These are phyloP conservation scores for Echiichthys vipera DNA, from an alignment of 2,797 vertebrate genomes.

Conservation along the genomic window DNA sequence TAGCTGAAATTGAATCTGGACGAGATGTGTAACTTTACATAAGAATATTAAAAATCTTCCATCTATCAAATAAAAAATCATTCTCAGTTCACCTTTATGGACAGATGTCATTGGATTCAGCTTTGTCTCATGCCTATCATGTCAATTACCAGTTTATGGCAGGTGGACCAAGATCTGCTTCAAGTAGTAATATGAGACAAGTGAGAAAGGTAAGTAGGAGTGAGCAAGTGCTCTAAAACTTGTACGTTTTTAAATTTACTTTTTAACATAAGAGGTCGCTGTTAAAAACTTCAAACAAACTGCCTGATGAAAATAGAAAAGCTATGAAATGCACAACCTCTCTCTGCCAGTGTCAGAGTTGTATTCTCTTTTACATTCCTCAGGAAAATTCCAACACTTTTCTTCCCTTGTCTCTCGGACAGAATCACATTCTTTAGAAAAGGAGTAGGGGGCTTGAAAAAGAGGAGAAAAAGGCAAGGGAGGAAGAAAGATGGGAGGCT, in stretches of 20 bases:
- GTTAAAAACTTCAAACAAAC: neutral
- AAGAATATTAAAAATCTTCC: slow-evolving; percentile 61
- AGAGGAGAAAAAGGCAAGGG: slow-evolving; percentile 73
- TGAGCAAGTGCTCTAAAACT: slow-evolving; percentile 1
- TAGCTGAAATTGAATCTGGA: slow-evolving; percentile 77
- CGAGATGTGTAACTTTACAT: slow-evolving; percentile 66
- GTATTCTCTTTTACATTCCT: slow-evolving; percentile 63
- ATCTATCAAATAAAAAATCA: slow-evolving; percentile 72
- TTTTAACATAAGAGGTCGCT: neutral
- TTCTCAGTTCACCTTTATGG: slow-evolving; percentile 66
- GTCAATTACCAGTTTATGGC: slow-evolving; percentile 56
- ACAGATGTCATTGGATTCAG: slow-evolving; percentile 63
- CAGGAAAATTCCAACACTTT: slow-evolving; percentile 73
- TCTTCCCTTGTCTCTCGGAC: slow-evolving; percentile 74
- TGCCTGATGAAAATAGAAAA: slow-evolving; percentile 18
- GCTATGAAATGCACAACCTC: slow-evolving; percentile 14
- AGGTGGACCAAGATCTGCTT: slow-evolving; percentile 44
- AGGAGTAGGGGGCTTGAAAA: slow-evolving; percentile 74
- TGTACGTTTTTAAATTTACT: neutral
- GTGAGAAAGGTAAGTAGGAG: neutral
- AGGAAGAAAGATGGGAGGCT: slow-evolving; percentile 81
- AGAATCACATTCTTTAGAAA: slow-evolving; percentile 83
- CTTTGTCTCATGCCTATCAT: slow-evolving; percentile 63
- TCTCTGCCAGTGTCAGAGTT: slow-evolving; percentile 71
- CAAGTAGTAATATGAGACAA: neutral